Evolutionary conservation across 2,888 invertebrate genomes (phyloP).

Genomic region (Drosophila subquinaria): DNA sequence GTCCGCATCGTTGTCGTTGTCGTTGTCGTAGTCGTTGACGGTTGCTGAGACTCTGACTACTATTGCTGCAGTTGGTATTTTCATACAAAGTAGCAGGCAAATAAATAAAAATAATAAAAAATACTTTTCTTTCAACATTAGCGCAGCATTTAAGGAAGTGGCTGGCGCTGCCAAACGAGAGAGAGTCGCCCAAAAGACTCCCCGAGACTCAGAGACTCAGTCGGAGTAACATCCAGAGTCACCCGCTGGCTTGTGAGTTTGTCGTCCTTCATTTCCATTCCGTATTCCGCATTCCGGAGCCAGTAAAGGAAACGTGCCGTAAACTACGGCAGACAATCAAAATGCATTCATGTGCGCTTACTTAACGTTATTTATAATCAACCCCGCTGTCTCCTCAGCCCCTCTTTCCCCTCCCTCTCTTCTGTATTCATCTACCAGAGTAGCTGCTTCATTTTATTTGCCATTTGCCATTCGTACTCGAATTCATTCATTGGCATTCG

Average conservation of each 20-base stretch:
- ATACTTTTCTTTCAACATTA: slow-evolving; percentile 70
- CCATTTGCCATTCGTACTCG: slow-evolving; percentile 21
- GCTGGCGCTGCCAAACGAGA: slow-evolving; percentile 25
- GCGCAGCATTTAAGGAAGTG: slow-evolving; percentile 75
- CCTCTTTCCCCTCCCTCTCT: neutral
- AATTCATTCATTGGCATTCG: slow-evolving; percentile 58
- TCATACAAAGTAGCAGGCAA: slow-evolving; percentile 68
- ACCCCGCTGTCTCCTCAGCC: slow-evolving; percentile 6
- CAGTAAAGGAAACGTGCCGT: slow-evolving; percentile 67
- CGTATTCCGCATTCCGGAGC: slow-evolving; percentile 18
- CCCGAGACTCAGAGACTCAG: neutral
- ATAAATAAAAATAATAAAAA: slow-evolving; percentile 68
- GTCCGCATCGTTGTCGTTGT: slow-evolving; percentile 33
- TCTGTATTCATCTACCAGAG: slow-evolving; percentile 1
- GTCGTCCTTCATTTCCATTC: slow-evolving; percentile 61
- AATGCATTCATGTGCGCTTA: slow-evolving; percentile 80
- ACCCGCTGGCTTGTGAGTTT: slow-evolving; percentile 47
- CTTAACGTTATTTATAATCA: slow-evolving; percentile 78
- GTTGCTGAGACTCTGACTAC: slow-evolving; percentile 5
- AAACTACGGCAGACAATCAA: slow-evolving; percentile 77
- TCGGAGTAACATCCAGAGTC: slow-evolving; percentile 14
- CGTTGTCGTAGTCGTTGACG: slow-evolving; percentile 13
- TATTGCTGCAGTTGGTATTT: slow-evolving; percentile 60
- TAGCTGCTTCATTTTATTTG: slow-evolving; percentile 25
- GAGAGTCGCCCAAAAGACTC: slow-evolving; percentile 27